Percentiles rank a stretch among this genome's conserved stretches.
These are phyloP conservation scores for Emydoidea blandingii DNA, from an alignment of 2,797 vertebrate genomes.

Conservation along the genomic window DNA sequence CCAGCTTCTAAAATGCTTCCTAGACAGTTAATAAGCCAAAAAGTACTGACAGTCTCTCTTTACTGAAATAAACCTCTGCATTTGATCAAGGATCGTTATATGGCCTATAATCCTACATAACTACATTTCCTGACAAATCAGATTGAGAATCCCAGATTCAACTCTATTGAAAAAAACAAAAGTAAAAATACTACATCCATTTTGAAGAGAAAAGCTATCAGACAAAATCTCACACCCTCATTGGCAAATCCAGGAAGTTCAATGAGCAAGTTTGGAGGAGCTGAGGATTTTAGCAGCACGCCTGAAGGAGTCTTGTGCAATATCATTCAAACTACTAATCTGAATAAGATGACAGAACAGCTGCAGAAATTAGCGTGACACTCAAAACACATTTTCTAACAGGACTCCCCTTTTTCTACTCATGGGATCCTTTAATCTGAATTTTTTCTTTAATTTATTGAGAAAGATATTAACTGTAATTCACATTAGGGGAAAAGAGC, in stretches of 20 bases:
- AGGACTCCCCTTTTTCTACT: background rate
- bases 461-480: background rate
- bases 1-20: background rate
- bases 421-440: background rate
- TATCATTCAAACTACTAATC: background rate
- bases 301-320: background rate
- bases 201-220: background rate
- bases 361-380: background rate
- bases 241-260: background rate
- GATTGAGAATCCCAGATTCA: background rate
- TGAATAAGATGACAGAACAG: background rate
- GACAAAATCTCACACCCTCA: background rate
- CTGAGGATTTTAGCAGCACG: background rate
- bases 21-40: background rate
- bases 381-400: background rate
- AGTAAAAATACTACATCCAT: background rate
- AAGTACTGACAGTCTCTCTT: background rate
- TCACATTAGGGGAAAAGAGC: background rate
- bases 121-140: background rate
- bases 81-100: background rate
- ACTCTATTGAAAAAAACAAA: fast-evolving
- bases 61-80: background rate
- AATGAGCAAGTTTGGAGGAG: background rate
- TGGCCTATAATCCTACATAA: background rate
- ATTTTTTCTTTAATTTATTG: background rate